These are phyloP conservation scores for Brotula barbata DNA, from an alignment of 2,797 vertebrate genomes.

Conservation along the genomic window DNA sequence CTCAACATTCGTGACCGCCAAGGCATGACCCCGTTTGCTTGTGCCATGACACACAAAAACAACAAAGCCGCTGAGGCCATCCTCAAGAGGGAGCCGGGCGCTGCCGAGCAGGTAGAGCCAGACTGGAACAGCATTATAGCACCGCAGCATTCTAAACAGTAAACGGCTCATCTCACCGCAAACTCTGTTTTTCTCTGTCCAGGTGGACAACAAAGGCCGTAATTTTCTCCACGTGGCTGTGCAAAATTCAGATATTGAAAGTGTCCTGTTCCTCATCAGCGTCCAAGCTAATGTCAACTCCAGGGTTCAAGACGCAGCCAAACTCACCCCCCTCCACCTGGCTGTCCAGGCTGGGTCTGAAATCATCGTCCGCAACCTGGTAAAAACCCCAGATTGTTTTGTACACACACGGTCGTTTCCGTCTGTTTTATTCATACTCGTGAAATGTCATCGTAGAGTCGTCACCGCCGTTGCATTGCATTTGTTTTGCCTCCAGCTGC, in stretches of 20 bases:
- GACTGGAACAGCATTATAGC: not conserved
- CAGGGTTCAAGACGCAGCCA: conserved; percentile 93
- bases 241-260: conserved; percentile 96
- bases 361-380: conserved; percentile 98
- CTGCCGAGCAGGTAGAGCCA: conserved; percentile 90
- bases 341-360: conserved; percentile 98
- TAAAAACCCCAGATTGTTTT: conserved; percentile 51
- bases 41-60: conserved; percentile 98
- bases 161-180: not conserved
- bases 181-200: conserved; percentile 5
- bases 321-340: conserved; percentile 93
- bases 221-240: conserved; percentile 97
- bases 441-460: not conserved
- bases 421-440: not conserved
- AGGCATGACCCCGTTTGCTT: conserved; percentile 96
- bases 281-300: conserved; percentile 98
- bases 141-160: not conserved
- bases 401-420: no score
- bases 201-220: conserved; percentile 98
- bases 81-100: conserved; percentile 92
- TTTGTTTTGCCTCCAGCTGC: conserved; percentile 78
- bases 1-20: conserved; percentile 92
- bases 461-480: not conserved
- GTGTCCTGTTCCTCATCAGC: conserved; percentile 97
- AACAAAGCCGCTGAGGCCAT: conserved; percentile 97